Base-by-base conservation (phyloP, 2,888 invertebrate species). In the Drosophila basisetae region DNA sequence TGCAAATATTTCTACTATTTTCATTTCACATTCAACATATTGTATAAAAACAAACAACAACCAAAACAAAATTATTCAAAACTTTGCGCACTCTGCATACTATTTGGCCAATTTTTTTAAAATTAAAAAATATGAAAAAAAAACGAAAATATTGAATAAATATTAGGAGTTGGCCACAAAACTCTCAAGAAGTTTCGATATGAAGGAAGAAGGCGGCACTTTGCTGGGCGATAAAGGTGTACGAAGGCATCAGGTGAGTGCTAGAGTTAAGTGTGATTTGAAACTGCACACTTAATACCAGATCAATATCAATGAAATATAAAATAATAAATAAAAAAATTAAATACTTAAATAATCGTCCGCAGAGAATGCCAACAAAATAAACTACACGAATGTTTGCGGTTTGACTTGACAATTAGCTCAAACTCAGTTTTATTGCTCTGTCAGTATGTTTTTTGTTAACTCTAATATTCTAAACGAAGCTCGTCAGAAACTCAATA, bases 91-190 rank as follows among this genome's bases (percentile, higher is more conserved):
- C 84, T 73, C 56, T 76, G 62, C 78, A 78, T 82, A 76, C 78
- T 65, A 77, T 75, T 73, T 73, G 78, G 75, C 73, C 35, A 70
- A 75, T 76, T 43, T 49, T 75, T 71, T 67, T 68, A 62, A 53
- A 56, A 91, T 37, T 37, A 56, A 55, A 43, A 63, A 71, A 72
- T 84, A 59, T 85, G 83, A 66, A 71, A 75, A 58, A 69, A 62
- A 55, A 78, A 82, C 53, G 79, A 88, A 91, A 55, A 72, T 56
- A 62, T 74, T 77, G 83, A 67, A 81, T 72, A 79, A 73, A 78
- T 71, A 90, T 85, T 95, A 97, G 97, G 97, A 97, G 94, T 94
- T 97, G 94, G 97, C 97, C 91, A 97, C 97, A 94, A 97, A 97
- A 94, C 94, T 97, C 89, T 97, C 97, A 84, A 95, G 97, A 92